Conservation (phyloP, 2,888 invertebrate genomes). For the Pheosia tremula region DNA sequence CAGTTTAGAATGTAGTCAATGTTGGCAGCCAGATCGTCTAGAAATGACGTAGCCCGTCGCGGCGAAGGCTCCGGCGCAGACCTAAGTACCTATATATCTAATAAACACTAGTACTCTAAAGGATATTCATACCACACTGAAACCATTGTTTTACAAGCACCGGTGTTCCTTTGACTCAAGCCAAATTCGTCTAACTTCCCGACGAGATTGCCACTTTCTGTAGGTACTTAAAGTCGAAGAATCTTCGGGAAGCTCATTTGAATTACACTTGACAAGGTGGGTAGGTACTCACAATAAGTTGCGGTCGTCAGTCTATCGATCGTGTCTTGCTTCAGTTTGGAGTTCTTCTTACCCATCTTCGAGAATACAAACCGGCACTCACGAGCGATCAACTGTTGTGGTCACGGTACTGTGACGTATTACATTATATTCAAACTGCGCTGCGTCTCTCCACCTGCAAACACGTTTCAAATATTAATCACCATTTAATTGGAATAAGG, state of each 20-base stretch:
- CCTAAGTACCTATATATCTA: not conserved
- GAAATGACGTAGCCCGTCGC: slow-evolving; percentile 7
- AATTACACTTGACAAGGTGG: slow-evolving; percentile 10
- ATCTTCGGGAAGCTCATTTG: slow-evolving; percentile 6
- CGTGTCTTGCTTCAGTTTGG: slow-evolving; percentile 97
- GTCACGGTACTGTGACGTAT: slow-evolving; percentile 56
- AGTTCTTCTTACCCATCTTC: slow-evolving; percentile 97
- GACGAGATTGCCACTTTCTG: slow-evolving; percentile 4
- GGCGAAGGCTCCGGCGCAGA: not conserved
- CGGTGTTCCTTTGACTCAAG: slow-evolving; percentile 7
- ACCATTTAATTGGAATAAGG: not conserved
- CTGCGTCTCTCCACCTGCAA: slow-evolving; percentile 59
- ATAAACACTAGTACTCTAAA: slow-evolving; percentile 2
- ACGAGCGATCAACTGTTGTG: slow-evolving; percentile 39
- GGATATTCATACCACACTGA: slow-evolving; percentile 13
- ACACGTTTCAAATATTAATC: slow-evolving; percentile 30
- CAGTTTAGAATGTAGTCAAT: not conserved
- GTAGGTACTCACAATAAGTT: slow-evolving; percentile 93
- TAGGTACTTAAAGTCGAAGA: slow-evolving; percentile 1
- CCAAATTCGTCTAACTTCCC: not conserved
- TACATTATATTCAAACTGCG: slow-evolving; percentile 68
- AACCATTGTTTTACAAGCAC: slow-evolving; percentile 4
- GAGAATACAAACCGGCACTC: slow-evolving; percentile 37
- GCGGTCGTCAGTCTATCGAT: slow-evolving; percentile 96
- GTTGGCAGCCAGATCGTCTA: slow-evolving; percentile 5